phyloP scores from a whole-genome alignment of 2,888 invertebrate genomes.

The Fabriciana adippe region DNA sequence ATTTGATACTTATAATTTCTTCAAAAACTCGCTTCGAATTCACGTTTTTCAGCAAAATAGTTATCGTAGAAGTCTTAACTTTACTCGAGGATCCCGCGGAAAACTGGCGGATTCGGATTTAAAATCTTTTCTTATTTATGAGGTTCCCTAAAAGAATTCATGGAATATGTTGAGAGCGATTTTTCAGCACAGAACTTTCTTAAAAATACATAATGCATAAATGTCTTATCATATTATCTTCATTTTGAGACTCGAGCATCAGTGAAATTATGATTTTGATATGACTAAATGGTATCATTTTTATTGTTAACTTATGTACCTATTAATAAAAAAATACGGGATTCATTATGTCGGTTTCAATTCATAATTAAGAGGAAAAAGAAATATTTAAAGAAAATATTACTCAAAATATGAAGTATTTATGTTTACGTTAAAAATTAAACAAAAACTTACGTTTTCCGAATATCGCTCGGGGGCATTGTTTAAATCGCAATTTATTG shows the following conservation, averaged over 20 bases:
- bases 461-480: not conserved
- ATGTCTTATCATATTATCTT: slow-evolving; percentile 23
- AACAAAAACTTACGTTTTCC: not conserved
- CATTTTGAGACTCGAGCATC: not conserved
- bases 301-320: no score
- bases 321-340: no score
- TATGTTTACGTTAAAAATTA: slow-evolving; percentile 5
- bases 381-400: not conserved
- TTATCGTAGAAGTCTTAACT: slow-evolving; percentile 14
- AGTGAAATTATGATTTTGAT: no score
- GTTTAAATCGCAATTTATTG: slow-evolving; percentile 13
- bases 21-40: slow-evolving; percentile 19
- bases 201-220: slow-evolving; percentile 30
- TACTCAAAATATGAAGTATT: not conserved
- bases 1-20: slow-evolving; percentile 29
- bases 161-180: slow-evolving; percentile 36
- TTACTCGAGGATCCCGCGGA: slow-evolving; percentile 11
- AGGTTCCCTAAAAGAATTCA: slow-evolving; percentile 36
- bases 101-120: slow-evolving; percentile 21
- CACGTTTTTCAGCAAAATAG: slow-evolving; percentile 21
- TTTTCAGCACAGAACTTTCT: slow-evolving; percentile 33
- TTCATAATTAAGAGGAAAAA: not conserved
- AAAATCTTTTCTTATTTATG: slow-evolving; percentile 37
- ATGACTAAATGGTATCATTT: no score
- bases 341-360: not conserved